Evolutionary conservation across 2,113 vertebrate genomes (phyloP), one percentile per base, ranked within the genome.

Genomic region (Cinclus cinclus): DNA sequence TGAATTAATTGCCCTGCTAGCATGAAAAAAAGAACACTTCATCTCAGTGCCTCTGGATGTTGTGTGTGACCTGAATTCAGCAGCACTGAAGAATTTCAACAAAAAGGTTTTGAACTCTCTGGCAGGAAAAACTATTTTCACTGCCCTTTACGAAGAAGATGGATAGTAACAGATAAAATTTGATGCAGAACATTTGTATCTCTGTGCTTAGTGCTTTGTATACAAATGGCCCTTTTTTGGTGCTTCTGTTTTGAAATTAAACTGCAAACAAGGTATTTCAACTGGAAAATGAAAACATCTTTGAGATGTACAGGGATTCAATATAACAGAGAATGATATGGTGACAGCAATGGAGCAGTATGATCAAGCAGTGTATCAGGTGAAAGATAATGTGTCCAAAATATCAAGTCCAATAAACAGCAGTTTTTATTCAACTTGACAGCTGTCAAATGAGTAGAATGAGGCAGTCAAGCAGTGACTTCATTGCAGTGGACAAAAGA

Each of bases 341-440:
- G 62, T 80, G 68, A 73, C 44, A 91, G 78, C 75, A 88, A 19
- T 24, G 52, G 47, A 73, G 59, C 1, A 0, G 39, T 75, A 82
- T 52, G 69, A 76, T 92, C 87, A 86, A 83, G 78, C 46, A 81
- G 24, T 41, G 15, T 70, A 74, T 83, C 87, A 89, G 93, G 65
- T 92, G 80, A 95, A 94, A 79, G 31, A 83, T 41, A 91, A 82
- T 42, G 37, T 93, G 89, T 78, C 77, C 90, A 82, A 92, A 95
- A 79, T 67, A 79, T 91, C 83, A 92, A 89, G 50, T 93, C 42
- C 1, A 85, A 94, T 87, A 89, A 83, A 53, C 19, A 92, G 47
- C 64, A 95, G 33, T 68, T 95, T 95, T 90, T 75, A 95, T 95
- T 87, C 30, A 74, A 84, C 85, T 68, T 95, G 94, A 86, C 90